phyloP scores from a whole-genome alignment of 2,888 invertebrate genomes.

The Salticus scenicus region DNA sequence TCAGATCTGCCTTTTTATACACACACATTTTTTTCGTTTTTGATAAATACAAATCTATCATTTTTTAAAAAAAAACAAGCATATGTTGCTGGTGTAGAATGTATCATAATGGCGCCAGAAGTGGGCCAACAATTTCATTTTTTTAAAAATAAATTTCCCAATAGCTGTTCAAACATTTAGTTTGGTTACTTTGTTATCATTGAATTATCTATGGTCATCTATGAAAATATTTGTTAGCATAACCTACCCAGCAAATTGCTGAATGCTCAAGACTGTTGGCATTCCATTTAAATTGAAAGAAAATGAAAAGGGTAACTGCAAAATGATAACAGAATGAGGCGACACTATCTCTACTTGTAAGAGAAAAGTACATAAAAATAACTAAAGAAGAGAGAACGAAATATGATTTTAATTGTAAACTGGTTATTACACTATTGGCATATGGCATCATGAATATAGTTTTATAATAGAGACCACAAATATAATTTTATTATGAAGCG shows the following conservation, averaged over 20 bases:
- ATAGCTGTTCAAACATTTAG: background rate
- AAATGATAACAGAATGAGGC: background rate
- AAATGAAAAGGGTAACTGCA: background rate
- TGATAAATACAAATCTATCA: constrained; percentile 25
- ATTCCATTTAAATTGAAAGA: constrained; percentile 15
- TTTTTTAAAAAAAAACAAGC: constrained; percentile 17
- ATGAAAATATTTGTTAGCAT: no score
- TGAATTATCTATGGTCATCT: background rate
- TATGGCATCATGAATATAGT: no score
- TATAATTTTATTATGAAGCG: no score
- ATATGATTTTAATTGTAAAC: no score
- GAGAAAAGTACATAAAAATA: no score
- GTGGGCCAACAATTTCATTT: background rate
- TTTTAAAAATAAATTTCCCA: constrained; percentile 2
- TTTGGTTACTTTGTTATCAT: background rate
- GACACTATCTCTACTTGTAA: no score
- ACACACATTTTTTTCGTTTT: constrained; percentile 11
- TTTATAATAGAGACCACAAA: no score
- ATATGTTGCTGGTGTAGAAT: constrained; percentile 21
- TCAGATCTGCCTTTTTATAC: constrained; percentile 28
- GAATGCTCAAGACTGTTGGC: constrained; percentile 29
- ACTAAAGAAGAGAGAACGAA: no score
- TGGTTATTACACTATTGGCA: no score
- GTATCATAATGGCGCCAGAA: background rate
- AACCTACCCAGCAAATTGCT: constrained; percentile 16